Evolutionary conservation across 1,140 invertebrate species (phyloP).

Genomic region (Drosophila micromelanica): DNA sequence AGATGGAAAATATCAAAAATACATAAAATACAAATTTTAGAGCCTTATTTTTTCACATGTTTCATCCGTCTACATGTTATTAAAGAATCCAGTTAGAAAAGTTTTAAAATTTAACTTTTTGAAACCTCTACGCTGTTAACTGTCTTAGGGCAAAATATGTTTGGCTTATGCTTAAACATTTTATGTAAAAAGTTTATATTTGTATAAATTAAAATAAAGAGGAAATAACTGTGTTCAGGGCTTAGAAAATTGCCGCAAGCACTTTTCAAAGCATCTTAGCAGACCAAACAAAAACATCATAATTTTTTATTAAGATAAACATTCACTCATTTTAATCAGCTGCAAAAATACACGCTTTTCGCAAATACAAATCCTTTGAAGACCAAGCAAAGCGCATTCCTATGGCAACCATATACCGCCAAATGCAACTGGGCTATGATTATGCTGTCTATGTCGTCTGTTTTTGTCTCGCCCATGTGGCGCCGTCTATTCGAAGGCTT

Average conservation of each 20-base stretch:
- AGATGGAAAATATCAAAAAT: too few relatives aligned
- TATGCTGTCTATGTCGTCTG: conserved; percentile 33
- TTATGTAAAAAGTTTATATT: not conserved
- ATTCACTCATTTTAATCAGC: conserved; percentile 4
- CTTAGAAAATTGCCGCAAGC: not conserved
- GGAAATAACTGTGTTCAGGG: too few relatives aligned
- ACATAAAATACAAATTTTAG: too few relatives aligned
- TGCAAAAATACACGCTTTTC: not conserved
- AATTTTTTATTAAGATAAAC: not conserved
- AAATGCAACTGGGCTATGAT: conserved; percentile 44
- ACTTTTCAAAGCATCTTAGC: too few relatives aligned
- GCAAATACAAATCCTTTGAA: not conserved
- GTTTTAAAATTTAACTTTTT: too few relatives aligned
- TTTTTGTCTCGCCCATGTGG: conserved; percentile 69
- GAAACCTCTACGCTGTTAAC: too few relatives aligned
- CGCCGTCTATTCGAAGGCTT: conserved; percentile 60
- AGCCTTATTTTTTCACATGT: too few relatives aligned
- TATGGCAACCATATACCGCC: conserved; percentile 4
- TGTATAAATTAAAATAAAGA: not conserved
- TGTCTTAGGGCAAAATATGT: too few relatives aligned
- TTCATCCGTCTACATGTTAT: too few relatives aligned
- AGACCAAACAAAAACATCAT: not conserved
- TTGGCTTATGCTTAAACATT: too few relatives aligned
- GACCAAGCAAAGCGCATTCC: not conserved
- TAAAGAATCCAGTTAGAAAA: too few relatives aligned